phyloP scores from a whole-genome alignment of 2,797 vertebrate species.

The Myoxocephalus aenaeus region DNA sequence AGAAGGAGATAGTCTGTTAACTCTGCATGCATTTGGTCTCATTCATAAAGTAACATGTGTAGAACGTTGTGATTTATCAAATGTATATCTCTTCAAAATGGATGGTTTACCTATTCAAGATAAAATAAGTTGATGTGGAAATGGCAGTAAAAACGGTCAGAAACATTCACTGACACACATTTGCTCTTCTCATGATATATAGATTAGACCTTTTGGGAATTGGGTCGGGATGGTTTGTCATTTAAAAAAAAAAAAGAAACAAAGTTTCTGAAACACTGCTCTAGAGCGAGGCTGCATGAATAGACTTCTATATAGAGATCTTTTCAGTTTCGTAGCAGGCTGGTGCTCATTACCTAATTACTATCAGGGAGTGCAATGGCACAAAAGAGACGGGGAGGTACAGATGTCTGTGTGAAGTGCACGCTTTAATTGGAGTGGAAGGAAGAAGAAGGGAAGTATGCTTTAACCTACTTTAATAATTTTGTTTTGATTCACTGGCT shows the following conservation, averaged over 20 bases:
- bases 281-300: background rate
- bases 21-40: too few relatives aligned
- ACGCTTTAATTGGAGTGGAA: slow-evolving; percentile 41
- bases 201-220: background rate
- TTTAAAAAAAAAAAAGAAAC: background rate
- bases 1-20: background rate
- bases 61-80: background rate
- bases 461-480: slow-evolving; percentile 23
- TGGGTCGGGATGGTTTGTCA: background rate
- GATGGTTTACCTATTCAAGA: background rate
- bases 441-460: slow-evolving; percentile 22
- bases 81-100: background rate
- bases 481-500: slow-evolving; percentile 5
- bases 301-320: background rate
- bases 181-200: background rate
- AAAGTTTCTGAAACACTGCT: background rate
- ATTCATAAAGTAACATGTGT: background rate
- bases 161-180: background rate
- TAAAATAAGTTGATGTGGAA: background rate
- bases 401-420: slow-evolving; percentile 35
- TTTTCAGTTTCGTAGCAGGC: background rate
- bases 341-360: slow-evolving; percentile 25
- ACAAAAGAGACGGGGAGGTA: slow-evolving; percentile 14
- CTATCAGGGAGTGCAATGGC: slow-evolving; percentile 14
- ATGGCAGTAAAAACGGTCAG: background rate